phyloP scores from a whole-genome alignment of 2,113 vertebrate species.

The Puma concolor region DNA sequence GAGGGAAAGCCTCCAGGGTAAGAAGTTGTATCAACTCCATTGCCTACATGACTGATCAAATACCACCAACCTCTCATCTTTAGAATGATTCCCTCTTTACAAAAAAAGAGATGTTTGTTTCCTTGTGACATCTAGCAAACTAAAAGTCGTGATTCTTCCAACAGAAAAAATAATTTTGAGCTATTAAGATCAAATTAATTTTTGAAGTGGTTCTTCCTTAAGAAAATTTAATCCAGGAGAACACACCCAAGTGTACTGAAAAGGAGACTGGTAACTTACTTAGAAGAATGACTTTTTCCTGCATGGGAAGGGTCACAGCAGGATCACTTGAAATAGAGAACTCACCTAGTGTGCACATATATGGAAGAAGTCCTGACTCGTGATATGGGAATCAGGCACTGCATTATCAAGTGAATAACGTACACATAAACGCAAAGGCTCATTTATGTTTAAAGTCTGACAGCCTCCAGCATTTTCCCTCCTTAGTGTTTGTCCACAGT shows the following conservation, averaged over 20 bases:
- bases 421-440: background rate
- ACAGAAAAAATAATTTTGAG: background rate
- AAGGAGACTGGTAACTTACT: background rate
- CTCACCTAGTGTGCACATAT: accelerated
- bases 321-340: background rate
- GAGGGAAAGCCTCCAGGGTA: accelerated
- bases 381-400: background rate
- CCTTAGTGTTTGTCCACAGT: background rate
- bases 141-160: background rate
- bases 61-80: background rate
- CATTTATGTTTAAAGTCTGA: background rate
- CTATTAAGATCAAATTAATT: background rate
- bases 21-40: too few species aligned
- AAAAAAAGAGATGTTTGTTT: background rate
- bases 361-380: background rate
- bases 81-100: background rate
- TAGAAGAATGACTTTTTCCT: background rate
- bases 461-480: background rate
- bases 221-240: background rate
- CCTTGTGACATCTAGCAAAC: background rate
- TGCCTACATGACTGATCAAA: background rate
- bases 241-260: background rate
- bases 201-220: background rate
- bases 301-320: background rate
- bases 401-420: background rate